These are phyloP conservation scores for Hypolimnas misippus DNA, from an alignment of 2,888 invertebrate genomes.

Conservation along the genomic window DNA sequence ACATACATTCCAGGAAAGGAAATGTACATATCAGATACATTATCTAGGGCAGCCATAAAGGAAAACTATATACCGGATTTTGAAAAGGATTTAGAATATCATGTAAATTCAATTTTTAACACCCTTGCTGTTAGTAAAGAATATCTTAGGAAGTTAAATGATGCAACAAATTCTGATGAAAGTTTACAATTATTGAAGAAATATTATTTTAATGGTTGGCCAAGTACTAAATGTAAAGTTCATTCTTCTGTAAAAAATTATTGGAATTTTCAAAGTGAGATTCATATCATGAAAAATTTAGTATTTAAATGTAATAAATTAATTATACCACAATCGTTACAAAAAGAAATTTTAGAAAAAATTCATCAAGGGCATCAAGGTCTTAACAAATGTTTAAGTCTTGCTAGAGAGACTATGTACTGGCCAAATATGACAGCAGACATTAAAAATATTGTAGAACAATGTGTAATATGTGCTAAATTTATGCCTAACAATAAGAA, in stretches of 20 bases:
- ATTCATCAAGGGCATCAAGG: not conserved
- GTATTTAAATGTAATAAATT: not conserved
- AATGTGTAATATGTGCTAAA: not conserved
- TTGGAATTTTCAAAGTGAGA: too few relatives aligned
- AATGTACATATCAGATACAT: slow-evolving; percentile 42
- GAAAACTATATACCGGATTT: slow-evolving; percentile 36
- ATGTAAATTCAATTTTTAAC: not conserved
- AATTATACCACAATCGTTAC: not conserved
- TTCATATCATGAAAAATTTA: not conserved
- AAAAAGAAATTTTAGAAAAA: not conserved
- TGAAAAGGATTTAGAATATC: slow-evolving; percentile 24
- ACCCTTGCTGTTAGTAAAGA: not conserved
- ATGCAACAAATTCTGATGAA: too few relatives aligned
- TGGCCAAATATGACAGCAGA: not conserved
- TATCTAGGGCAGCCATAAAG: slow-evolving; percentile 39
- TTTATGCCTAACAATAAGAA: not conserved
- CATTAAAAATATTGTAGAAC: not conserved
- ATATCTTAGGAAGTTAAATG: too few relatives aligned
- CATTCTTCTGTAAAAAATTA: too few relatives aligned
- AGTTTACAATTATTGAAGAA: too few relatives aligned
- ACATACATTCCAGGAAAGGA: slow-evolving; percentile 37
- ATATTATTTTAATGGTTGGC: too few relatives aligned
- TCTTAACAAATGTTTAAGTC: not conserved
- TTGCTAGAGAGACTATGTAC: not conserved
- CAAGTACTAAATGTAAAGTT: too few relatives aligned